Evolutionary conservation across 2,113 vertebrate genomes (phyloP), one percentile per base, ranked within the genome.

Genomic region (Toxotes jaculatrix): DNA sequence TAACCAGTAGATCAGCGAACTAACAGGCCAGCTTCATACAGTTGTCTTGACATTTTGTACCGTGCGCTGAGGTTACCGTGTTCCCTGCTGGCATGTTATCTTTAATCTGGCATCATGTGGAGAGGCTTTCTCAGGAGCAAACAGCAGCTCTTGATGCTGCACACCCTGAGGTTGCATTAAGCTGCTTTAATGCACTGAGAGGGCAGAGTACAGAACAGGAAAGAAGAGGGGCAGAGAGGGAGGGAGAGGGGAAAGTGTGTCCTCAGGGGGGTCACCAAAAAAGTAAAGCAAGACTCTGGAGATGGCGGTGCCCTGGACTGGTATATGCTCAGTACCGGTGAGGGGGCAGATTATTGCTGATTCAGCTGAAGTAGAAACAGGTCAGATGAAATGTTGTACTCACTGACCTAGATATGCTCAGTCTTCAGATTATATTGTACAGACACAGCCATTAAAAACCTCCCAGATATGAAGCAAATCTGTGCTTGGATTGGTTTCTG

Each of bases 141-240:
- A 85, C 45, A 72, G 81, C 63, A 31, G 69, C 51, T 71, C 59
- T 82, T 74, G 72, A 87, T 19, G 78, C 79, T 69, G 17, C 55
- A 60, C 65, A 83, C 79, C 92, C 92, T 10, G 80, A 88, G 90
- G 91, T 88, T 74, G 92, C 85, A 92, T 92, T 91, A 91, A 88
- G 86, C 77, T 87, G 83, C 88, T 92, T 92, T 88, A 85, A 82
- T 85, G 88, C 74, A 47, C 75, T 55, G 74, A 85, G 62, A 89
- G 67, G 64, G 85, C 66, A 74, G 65, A 77, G 63, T 56, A 73
- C 60, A 76, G 84, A 63, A n/a, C 31, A 62, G 40, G 43, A 75
- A 17, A 66, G 82, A 69, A 74, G 40, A 70, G 77, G 76, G 70
- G 53, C 6, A 7, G 19, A n/a, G 42, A 72, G 19, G 38, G 21